Conservation (phyloP, 2,888 invertebrate genomes). For the Hyposoter dolosus region DNA sequence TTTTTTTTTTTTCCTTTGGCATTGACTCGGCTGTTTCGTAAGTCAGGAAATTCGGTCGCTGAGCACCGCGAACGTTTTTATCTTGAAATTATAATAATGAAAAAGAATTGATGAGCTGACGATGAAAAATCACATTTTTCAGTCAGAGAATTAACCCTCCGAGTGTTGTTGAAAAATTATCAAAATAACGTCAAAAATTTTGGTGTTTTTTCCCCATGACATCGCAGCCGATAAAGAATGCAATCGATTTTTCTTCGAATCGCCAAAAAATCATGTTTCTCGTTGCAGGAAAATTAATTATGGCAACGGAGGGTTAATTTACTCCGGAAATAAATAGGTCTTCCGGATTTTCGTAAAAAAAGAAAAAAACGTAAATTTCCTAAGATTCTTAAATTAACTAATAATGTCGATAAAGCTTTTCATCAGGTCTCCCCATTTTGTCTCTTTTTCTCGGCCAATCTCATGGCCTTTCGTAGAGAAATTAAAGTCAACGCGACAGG, state of each 20-base stretch:
- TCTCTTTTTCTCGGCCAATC: slow-evolving; percentile 7
- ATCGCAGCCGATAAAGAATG: neutral
- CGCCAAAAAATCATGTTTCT: neutral
- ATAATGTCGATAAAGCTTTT: slow-evolving; percentile 62
- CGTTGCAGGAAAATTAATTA: neutral
- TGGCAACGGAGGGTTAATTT: slow-evolving; percentile 38
- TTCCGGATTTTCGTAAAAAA: slow-evolving; percentile 33
- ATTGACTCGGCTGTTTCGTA: neutral
- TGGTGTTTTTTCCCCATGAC: neutral
- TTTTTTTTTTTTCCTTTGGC: slow-evolving; percentile 2
- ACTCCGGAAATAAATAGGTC: slow-evolving; percentile 25
- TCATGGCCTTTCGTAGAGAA: neutral
- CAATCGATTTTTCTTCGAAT: neutral
- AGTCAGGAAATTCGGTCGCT: neutral
- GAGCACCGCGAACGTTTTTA: neutral
- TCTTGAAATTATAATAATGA: neutral
- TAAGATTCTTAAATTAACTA: slow-evolving; percentile 59
- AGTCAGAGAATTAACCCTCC: slow-evolving; percentile 4
- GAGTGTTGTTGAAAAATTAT: neutral
- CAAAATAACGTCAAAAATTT: neutral
- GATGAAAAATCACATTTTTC: slow-evolving; percentile 8
- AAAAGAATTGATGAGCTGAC: slow-evolving; percentile 19
- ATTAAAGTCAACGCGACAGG: slow-evolving; percentile 10
- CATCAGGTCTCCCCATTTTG: neutral
- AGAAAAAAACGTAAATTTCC: slow-evolving; percentile 47